A percentile compares a stretch with the other conserved stretches of the same genome.
phyloP scores from a whole-genome alignment of 64 coral and sea anemone genomes.

The Acropora yongei region DNA sequence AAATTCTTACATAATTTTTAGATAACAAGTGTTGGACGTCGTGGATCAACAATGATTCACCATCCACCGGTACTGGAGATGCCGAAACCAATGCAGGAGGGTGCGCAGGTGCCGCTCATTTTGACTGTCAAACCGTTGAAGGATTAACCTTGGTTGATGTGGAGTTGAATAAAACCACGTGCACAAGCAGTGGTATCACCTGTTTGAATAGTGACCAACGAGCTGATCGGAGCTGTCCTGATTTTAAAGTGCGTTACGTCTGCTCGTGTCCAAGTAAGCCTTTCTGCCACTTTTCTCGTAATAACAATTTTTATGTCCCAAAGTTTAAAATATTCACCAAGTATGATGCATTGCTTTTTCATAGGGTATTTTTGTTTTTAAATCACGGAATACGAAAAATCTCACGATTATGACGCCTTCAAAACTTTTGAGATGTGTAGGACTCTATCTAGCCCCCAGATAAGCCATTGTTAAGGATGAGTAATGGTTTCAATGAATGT shows the following conservation, averaged over 20 bases:
- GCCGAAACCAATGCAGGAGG: conserved; percentile 52
- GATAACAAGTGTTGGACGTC: conserved; percentile 90
- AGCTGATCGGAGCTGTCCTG: conserved; percentile 64
- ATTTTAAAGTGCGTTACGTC: conserved; percentile 92
- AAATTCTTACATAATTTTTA: background rate
- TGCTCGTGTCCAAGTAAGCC: conserved; percentile 84
- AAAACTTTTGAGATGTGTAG: too few relatives aligned
- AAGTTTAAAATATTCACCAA: too few relatives aligned
- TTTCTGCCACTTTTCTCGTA: too few relatives aligned
- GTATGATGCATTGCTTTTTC: too few relatives aligned
- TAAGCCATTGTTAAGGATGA: background rate
- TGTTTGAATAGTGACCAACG: conserved; percentile 85
- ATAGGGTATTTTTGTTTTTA: too few relatives aligned
- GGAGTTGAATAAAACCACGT: conserved; percentile 73
- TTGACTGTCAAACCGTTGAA: conserved; percentile 75
- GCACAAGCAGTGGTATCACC: conserved; percentile 78
- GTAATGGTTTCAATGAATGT: background rate
- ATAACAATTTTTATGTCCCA: too few relatives aligned
- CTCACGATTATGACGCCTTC: too few relatives aligned
- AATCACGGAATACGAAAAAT: too few relatives aligned
- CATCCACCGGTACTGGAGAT: conserved; percentile 65
- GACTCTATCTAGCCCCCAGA: too few relatives aligned
- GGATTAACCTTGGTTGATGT: conserved; percentile 67
- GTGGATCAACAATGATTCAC: conserved; percentile 78
- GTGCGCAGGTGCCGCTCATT: conserved; percentile 59